Evolutionary conservation across 1,140 invertebrate species (phyloP), one percentile per base, ranked within the genome.

Genomic region (Meloidogyne chitwoodi): DNA sequence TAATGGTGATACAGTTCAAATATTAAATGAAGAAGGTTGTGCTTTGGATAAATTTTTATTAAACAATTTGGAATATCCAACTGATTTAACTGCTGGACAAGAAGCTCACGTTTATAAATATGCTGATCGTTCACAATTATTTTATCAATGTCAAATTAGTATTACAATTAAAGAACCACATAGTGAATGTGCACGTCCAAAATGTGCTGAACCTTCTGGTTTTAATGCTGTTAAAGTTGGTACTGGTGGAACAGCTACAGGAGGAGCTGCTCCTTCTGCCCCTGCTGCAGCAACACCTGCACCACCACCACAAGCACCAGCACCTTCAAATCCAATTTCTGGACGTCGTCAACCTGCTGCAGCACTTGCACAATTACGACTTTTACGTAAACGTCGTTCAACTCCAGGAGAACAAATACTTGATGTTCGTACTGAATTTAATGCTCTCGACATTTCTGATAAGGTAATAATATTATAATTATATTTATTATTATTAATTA

Each of bases 51-150:
- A 82, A 67, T 87, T 87, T 80, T 77, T 86, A 74, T 74, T 86
- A 27, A 84, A 87, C 61, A 87, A 86, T 64, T 77, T 86, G 73
- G 85, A 86, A 73, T 86, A 86, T 69, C 84, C 84, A 61, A 87
- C 77, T 71, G 85, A 86, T 75, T 72, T 86, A 64, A 83, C 78
- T 73, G 85, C 85, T 70, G 85, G 85, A 34, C 86, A 86, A 72
- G 84, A 87, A 76, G 85, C 85, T 77, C 86, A 87, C 83, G 85
- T 86, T 41, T 86, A 86, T 85, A 86, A 86, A 77, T 86, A 86
- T 69, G 85, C 85, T 29, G 85, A 86, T 68, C 79, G 85, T 16
- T 78, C 86, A 19, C 84, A 86, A 70, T 78, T 86, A 34, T 86
- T 87, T 83, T 86, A 86, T 75, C 85, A 86, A 71, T 86, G 85